Evolutionary conservation across 2,113 vertebrate species (phyloP).

Genomic region (Hucho hucho): DNA sequence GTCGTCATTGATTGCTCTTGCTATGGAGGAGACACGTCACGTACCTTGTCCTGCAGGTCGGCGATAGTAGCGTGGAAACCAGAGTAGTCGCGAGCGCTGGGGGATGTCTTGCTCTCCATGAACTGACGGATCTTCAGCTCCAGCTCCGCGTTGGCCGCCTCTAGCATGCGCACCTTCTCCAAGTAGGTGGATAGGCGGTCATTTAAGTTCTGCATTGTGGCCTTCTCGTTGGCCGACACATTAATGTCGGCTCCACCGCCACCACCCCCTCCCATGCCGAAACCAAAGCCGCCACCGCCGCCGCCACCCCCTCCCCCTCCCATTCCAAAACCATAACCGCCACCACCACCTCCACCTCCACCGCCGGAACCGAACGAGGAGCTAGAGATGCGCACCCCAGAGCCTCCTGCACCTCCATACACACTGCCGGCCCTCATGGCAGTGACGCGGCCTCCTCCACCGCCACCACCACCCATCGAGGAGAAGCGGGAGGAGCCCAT

Average conservation of each 20-base stretch:
- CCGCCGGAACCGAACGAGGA: too few species aligned
- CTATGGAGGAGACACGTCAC: background rate
- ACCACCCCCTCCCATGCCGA: background rate
- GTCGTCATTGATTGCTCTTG: background rate
- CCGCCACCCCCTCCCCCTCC: background rate
- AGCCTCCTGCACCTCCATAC: too few species aligned
- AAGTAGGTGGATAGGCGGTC: conserved; percentile 39
- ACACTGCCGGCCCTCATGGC: too few species aligned
- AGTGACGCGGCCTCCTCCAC: too few species aligned
- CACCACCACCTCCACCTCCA: conserved; percentile 20
- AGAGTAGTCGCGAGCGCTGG: background rate
- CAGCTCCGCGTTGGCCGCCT: conserved; percentile 28
- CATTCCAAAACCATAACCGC: background rate
- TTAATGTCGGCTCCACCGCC: background rate
- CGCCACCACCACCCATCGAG: conserved; percentile 15
- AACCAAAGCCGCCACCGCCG: conserved; percentile 3
- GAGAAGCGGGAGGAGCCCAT: too few species aligned
- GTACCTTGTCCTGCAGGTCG: conserved; percentile 26
- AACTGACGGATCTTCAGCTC: conserved; percentile 34
- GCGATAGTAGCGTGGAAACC: conserved; percentile 15
- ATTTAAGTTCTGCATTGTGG: conserved; percentile 47
- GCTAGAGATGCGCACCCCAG: too few species aligned
- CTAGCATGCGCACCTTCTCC: conserved; percentile 38
- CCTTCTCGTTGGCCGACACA: conserved; percentile 19
- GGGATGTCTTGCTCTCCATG: background rate